Conservation (phyloP, 2,113 vertebrate genomes). For the Larimichthys crocea region DNA sequence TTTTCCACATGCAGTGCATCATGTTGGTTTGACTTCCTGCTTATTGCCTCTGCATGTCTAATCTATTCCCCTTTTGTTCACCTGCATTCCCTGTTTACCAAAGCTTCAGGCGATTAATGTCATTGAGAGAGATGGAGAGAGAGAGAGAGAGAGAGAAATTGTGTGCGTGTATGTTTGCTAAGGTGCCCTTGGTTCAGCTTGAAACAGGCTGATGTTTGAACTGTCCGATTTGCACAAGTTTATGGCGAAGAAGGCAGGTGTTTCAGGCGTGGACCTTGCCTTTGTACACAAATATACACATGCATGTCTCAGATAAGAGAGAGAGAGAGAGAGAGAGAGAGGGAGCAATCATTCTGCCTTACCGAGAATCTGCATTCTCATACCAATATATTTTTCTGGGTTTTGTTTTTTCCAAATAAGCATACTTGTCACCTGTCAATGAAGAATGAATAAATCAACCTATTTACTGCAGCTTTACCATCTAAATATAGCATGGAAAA, state of each 20-base stretch:
- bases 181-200: constrained; percentile 79
- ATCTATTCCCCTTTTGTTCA: constrained; percentile 72
- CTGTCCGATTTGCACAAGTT: constrained; percentile 87
- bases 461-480: background rate
- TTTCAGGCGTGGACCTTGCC: constrained; percentile 83
- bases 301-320: constrained; percentile 59
- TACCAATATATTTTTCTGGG: constrained; percentile 6
- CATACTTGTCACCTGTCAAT: background rate
- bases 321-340: constrained; percentile 24
- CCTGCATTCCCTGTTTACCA: constrained; percentile 90
- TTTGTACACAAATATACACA: constrained; percentile 77
- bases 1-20: constrained; percentile 89
- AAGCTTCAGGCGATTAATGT: constrained; percentile 94
- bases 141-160: constrained; percentile 66
- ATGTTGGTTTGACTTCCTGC: constrained; percentile 90
- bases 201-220: constrained; percentile 90
- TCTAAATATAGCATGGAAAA: constrained; percentile 34
- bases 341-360: constrained; percentile 25
- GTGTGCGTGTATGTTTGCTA: constrained; percentile 83
- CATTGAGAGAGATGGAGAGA: constrained; percentile 60
- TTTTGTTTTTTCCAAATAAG: background rate
- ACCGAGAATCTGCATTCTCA: constrained; percentile 48
- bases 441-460: background rate
- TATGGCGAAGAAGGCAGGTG: constrained; percentile 88
- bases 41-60: constrained; percentile 77